Conservation (phyloP, 2,888 invertebrate genomes). For the Rhimphoctona megacephalus region DNA sequence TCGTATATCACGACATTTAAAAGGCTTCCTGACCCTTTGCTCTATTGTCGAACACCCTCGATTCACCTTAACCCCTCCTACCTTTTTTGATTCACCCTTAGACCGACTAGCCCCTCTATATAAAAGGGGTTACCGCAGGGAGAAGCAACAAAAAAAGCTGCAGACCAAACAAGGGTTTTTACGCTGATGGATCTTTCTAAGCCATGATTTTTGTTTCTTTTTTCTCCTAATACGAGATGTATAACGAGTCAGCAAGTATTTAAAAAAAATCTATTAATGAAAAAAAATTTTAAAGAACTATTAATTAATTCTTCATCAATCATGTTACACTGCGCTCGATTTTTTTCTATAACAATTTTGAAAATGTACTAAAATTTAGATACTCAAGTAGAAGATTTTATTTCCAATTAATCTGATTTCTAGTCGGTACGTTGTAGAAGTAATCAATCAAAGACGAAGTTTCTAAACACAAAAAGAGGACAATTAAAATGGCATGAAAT, state of each 20-base stretch:
- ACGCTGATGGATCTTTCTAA: constrained; percentile 58
- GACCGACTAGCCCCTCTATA: constrained; percentile 6
- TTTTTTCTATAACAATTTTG: background rate
- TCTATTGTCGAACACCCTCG: constrained; percentile 43
- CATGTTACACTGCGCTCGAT: background rate
- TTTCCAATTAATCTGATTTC: background rate
- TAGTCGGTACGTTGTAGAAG: background rate
- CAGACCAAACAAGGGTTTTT: constrained; percentile 48
- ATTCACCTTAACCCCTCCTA: constrained; percentile 42
- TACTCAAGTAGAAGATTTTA: background rate
- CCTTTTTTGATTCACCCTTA: constrained; percentile 25
- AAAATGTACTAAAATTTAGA: background rate
- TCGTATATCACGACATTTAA: constrained; percentile 33
- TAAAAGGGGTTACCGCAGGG: constrained; percentile 54
- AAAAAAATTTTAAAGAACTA: background rate
- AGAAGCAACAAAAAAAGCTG: constrained; percentile 43
- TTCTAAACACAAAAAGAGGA: background rate
- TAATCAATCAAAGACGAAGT: background rate
- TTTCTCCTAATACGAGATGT: background rate
- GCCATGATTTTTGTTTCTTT: constrained; percentile 28
- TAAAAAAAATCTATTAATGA: background rate
- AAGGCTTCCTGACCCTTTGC: constrained; percentile 60
- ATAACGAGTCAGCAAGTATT: constrained; percentile 20
- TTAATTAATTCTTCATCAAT: background rate
- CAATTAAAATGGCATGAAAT: background rate